Evolutionary conservation across 1,140 invertebrate genomes (phyloP).

Genomic region (Ruditapes philippinarum): DNA sequence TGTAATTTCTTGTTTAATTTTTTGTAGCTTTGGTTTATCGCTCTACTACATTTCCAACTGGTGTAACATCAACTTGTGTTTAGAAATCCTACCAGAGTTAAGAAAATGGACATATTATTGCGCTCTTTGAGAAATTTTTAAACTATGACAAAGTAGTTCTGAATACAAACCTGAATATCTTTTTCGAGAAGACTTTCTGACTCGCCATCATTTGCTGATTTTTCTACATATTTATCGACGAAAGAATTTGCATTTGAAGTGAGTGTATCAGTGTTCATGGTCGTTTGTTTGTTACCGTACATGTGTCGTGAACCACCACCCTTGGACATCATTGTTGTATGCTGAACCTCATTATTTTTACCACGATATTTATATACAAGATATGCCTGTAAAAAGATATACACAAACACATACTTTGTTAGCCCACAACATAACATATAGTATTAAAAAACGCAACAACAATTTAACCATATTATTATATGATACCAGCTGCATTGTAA

Average conservation of each 20-base stretch:
- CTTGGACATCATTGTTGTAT: slow-evolving; percentile 81
- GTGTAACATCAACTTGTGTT: too few relatives aligned
- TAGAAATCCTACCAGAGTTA: too few relatives aligned
- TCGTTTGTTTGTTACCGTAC: slow-evolving; percentile 23
- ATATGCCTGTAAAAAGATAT: slow-evolving; percentile 88
- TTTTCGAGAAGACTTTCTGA: slow-evolving; percentile 85
- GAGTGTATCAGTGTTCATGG: slow-evolving; percentile 66
- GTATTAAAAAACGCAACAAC: slow-evolving; percentile 88
- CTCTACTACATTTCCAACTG: too few relatives aligned
- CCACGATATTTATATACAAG: slow-evolving; percentile 88
- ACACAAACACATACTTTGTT: neutral
- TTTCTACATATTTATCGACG: slow-evolving; percentile 74
- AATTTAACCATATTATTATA: neutral
- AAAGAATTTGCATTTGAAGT: slow-evolving; percentile 68
- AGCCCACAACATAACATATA: slow-evolving; percentile 68
- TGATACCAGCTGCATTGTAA: neutral
- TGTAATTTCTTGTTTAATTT: too few relatives aligned
- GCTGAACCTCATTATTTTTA: slow-evolving; percentile 81
- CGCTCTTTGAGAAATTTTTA: too few relatives aligned
- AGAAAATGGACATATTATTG: too few relatives aligned
- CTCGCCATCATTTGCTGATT: slow-evolving; percentile 76
- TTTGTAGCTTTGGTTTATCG: too few relatives aligned
- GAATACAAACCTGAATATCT: slow-evolving; percentile 83
- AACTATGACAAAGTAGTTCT: too few relatives aligned
- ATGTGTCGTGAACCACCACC: slow-evolving; percentile 48